Evolutionary conservation across 1,140 invertebrate species (phyloP), one percentile per base, ranked within the genome.

Genomic region (Drosophila orosa): DNA sequence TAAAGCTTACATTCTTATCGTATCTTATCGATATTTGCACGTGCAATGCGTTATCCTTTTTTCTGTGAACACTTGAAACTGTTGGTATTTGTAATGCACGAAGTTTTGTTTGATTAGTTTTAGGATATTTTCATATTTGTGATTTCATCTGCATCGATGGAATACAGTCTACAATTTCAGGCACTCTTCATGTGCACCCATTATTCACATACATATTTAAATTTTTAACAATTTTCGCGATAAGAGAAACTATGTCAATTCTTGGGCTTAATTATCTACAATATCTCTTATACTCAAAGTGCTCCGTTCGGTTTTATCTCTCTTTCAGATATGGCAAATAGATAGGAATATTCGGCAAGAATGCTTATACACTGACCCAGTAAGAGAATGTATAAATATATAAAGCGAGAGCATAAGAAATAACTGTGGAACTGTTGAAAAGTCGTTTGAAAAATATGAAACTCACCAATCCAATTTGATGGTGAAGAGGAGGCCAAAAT

Each of bases 11-110:
- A 47, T 25, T 27, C 44, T 47, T 47, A 60, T 35, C 58, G 8
- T 19, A 15, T 47, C 45, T 47, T 47, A 60, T 35, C 45, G 12
- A 19, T 60, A 15, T 25, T 55, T 60, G 45, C n/a, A 25, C 29
- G 15, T 24, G n/a, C 45, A 52, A 22, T 10, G 0, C 22, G 27
- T 9, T 52, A 54, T 33, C 15, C 6, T 35, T 25, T 25, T 17
- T 60, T 39, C 12, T 15, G 19, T 0, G 12, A 35, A 48, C 9
- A 9, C 15, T n/a, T 19, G 15, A n/a, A 15, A 45, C 19, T 12
- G 5, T 19, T 29, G n/a, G n/a, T 17, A 48, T 48, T 48, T 29
- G 15, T 5, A 8, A 45, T 2, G 7, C 3, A 24, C 1, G 1
- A 29, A 48, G 25, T 17, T 27, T 1, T 3, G 9, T 29, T 31